These are phyloP conservation scores for Myiothlypis coronata DNA, from an alignment of 2,797 vertebrate species.

Conservation along the genomic window DNA sequence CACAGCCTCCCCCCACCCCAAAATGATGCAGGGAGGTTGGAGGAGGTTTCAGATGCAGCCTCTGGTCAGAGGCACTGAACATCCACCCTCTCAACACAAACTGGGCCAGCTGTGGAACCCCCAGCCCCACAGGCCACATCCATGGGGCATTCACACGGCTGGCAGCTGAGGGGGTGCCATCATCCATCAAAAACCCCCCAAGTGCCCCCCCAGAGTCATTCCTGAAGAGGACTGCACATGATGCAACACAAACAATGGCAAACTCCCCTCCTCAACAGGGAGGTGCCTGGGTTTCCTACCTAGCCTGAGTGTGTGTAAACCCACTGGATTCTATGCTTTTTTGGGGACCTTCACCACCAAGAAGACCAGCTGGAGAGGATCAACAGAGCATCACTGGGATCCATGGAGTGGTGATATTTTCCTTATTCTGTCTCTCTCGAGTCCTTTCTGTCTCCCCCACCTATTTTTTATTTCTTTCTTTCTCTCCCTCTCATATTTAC, in stretches of 20 bases:
- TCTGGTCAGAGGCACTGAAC: neutral
- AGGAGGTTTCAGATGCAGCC: neutral
- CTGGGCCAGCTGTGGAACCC: neutral
- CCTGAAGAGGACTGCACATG: neutral
- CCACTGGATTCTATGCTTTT: neutral
- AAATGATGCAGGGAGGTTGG: neutral
- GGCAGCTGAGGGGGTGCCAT: neutral
- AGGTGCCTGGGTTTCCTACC: neutral
- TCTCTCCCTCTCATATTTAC: neutral
- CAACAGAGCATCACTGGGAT: neutral
- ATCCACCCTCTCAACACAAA: neutral
- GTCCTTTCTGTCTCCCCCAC: neutral
- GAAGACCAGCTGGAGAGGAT: neutral
- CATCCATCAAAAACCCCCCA: neutral
- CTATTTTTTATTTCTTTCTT: neutral
- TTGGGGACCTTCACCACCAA: neutral
- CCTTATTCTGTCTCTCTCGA: neutral
- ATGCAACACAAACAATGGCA: neutral
- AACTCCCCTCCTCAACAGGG: neutral
- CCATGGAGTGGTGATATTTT: neutral
- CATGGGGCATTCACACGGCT: neutral
- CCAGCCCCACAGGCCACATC: neutral
- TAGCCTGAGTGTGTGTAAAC: neutral
- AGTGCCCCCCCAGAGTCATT: neutral
- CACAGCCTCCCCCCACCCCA: neutral